A percentile compares a stretch with the other conserved stretches of the same genome.
phyloP scores from a whole-genome alignment of 2,113 vertebrate species.

The Diglossa brunneiventris region DNA sequence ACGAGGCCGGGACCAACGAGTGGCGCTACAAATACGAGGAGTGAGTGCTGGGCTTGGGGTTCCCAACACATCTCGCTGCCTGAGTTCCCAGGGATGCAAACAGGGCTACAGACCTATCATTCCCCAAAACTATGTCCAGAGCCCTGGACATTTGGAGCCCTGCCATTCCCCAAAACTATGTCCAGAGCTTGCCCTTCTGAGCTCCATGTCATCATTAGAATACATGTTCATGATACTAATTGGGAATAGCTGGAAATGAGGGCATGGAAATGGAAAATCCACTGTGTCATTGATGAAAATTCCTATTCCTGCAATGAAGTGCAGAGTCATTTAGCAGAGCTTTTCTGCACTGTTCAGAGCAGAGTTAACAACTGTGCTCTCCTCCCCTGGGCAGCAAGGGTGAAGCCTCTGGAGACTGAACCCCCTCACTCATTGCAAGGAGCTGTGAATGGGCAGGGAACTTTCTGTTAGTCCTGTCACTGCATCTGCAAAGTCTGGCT shows the following conservation, averaged over 20 bases:
- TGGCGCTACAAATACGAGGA: conserved; percentile 89
- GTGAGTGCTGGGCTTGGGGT: conserved; percentile 67
- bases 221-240: neutral
- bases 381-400: neutral
- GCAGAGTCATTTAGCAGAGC: neutral
- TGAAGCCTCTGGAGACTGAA: neutral
- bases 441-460: neutral
- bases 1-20: conserved; percentile 75
- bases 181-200: neutral
- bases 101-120: neutral
- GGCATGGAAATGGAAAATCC: neutral
- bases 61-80: neutral
- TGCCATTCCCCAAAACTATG: neutral
- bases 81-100: neutral
- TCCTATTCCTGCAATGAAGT: neutral
- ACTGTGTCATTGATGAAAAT: neutral
- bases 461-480: neutral
- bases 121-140: neutral
- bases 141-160: too few species aligned
- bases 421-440: neutral
- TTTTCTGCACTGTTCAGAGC: neutral
- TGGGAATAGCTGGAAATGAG: neutral
- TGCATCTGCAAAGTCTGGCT: neutral
- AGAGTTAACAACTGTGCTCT: neutral
- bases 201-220: neutral